Evolutionary conservation across 2,797 vertebrate genomes (phyloP), one percentile per base, ranked within the genome.

Genomic region (Protosalanx chinensis): DNA sequence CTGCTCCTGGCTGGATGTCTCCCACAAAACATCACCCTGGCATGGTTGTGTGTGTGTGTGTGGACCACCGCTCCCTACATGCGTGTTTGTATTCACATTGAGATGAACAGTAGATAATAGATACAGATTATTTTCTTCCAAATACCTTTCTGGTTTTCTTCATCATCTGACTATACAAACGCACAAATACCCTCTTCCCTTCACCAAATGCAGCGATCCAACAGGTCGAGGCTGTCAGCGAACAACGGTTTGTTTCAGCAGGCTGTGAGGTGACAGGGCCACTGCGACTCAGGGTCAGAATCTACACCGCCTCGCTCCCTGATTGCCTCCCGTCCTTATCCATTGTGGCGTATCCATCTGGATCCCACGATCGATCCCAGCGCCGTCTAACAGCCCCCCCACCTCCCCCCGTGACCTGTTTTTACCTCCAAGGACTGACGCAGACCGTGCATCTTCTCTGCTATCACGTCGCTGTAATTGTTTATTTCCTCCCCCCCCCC

Each of bases 381-480:
- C 73, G 51, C 49, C 78, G 82, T 84, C 83, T 81, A 81, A 82
- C 71, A 23, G 77, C 53, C 73, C 69, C 70, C 70, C 70, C n/a
- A n/a, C n/a, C n/a, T n/a, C n/a, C n/a, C n/a, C n/a, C n/a, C n/a
- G 71, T 33, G 49, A 71, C 72, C 49, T 0, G 23, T 46, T 68
- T 67, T 74, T 74, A 77, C 72, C 27, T 62, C 60, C 61, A 6
- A 75, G 76, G 79, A 87, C 79, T 82, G 88, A 87, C 86, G 85
- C 75, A 73, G 72, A 78, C 84, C 72, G 77, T 86, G 85, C 77
- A 76, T 87, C 88, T 84, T 86, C 72, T 64, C 56, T 67, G 74
- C 83, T 84, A 87, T 87, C 87, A 87, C 82, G 76, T 16, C 10
- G 10, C 79, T 78, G 85, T 89, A 88, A 91, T 88, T 90, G 86